Percentiles rank a stretch among this genome's conserved stretches.
phyloP scores from a whole-genome alignment of 2,113 vertebrate species.

The Channa argus region DNA sequence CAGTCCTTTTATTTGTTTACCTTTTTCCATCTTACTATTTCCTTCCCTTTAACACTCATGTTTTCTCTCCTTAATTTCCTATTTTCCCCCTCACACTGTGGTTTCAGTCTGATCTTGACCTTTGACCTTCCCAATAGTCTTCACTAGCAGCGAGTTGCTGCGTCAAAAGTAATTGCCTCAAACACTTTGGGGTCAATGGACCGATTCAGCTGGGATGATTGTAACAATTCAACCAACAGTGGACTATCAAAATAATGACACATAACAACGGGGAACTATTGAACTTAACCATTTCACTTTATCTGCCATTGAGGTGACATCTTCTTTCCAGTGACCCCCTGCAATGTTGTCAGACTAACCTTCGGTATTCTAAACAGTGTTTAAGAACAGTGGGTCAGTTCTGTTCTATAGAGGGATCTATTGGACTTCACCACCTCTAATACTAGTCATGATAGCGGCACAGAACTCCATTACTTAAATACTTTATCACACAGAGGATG shows the following conservation, averaged over 20 bases:
- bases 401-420: not conserved
- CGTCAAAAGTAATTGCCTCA: constrained; percentile 36
- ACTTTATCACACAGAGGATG: not conserved
- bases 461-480: not conserved
- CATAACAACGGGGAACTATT: constrained; percentile 25
- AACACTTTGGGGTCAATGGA: constrained; percentile 29
- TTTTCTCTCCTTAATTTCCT: not conserved
- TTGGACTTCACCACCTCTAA: not conserved
- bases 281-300: constrained; percentile 4
- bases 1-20: not conserved
- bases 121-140: constrained; percentile 25
- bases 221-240: constrained; percentile 43
- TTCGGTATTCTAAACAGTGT: not conserved
- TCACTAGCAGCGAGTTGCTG: not conserved
- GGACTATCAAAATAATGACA: constrained; percentile 54
- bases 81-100: not conserved
- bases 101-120: constrained; percentile 32
- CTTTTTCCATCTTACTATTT: not conserved
- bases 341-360: not conserved
- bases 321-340: not conserved
- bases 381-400: not conserved
- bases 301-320: constrained; percentile 16
- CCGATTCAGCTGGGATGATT: constrained; percentile 36
- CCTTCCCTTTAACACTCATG: not conserved
- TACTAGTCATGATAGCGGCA: not conserved